A percentile compares a stretch with the other conserved stretches of the same genome.
Conservation (phyloP, 2,113 vertebrate species). For the Acanthochromis polyacanthus region DNA sequence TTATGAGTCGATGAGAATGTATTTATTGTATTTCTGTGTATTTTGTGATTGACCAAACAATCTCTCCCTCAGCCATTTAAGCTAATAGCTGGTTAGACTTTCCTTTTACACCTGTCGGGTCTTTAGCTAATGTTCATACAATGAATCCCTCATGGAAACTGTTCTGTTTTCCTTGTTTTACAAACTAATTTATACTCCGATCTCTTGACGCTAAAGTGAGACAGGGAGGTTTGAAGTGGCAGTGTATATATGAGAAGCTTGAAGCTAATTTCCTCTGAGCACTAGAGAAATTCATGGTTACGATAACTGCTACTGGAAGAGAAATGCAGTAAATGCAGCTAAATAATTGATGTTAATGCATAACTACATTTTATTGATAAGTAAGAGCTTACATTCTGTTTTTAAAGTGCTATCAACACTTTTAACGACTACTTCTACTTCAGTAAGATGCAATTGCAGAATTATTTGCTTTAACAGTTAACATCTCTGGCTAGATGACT, state of each 20-base stretch:
- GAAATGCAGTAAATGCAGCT: slow-evolving; percentile 5
- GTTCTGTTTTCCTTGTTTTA: slow-evolving; percentile 12
- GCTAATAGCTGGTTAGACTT: slow-evolving; percentile 17
- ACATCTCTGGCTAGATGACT: slow-evolving; percentile 11
- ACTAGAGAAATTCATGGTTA: not conserved
- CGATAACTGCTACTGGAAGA: not conserved
- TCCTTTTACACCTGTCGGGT: slow-evolving; percentile 23
- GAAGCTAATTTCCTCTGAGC: not conserved
- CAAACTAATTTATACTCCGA: not conserved
- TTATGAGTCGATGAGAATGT: slow-evolving; percentile 75
- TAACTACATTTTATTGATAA: slow-evolving; percentile 2
- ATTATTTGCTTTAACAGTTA: not conserved
- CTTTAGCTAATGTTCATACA: slow-evolving; percentile 28
- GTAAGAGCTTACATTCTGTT: slow-evolving; percentile 12
- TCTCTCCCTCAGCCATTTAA: slow-evolving; percentile 61
- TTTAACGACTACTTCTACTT: slow-evolving; percentile 3
- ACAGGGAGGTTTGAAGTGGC: slow-evolving; percentile 10
- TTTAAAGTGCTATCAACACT: not conserved
- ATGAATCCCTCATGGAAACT: slow-evolving; percentile 15
- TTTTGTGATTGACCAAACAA: slow-evolving; percentile 71
- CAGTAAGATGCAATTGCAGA: slow-evolving; percentile 2
- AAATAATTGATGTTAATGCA: slow-evolving; percentile 6
- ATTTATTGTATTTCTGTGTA: slow-evolving; percentile 78
- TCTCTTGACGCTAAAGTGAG: slow-evolving; percentile 15
- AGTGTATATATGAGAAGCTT: not conserved